Evolutionary conservation across 2,113 vertebrate species (phyloP).

Genomic region (Trematocara zebra): DNA sequence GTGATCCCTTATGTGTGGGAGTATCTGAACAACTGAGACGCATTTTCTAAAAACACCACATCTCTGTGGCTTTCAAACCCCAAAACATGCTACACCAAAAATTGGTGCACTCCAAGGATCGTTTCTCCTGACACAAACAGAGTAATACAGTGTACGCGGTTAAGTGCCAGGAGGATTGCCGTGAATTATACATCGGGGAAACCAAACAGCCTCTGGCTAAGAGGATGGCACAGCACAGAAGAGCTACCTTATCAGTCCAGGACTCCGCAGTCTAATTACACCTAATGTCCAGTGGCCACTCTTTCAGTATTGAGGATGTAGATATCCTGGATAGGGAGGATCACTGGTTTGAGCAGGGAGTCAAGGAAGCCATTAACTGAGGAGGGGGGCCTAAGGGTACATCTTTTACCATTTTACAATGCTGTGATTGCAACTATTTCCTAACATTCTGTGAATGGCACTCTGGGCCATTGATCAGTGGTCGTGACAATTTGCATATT

Average conservation of each 20-base stretch:
- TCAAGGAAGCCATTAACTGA: not conserved
- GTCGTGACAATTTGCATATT: not conserved
- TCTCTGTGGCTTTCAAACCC: not conserved
- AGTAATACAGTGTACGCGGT: not conserved
- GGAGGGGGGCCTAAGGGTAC: not conserved
- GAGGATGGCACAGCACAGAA: not conserved
- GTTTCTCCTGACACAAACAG: fast-evolving
- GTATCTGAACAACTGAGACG: not conserved
- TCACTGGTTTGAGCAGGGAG: not conserved
- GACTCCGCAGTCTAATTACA: not conserved
- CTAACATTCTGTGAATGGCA: not conserved
- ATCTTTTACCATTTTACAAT: not conserved
- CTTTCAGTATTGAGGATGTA: not conserved
- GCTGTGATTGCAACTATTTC: not conserved
- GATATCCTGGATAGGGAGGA: not conserved
- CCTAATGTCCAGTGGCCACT: not conserved
- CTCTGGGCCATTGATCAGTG: not conserved
- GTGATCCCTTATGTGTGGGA: not conserved
- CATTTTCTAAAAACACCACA: not conserved
- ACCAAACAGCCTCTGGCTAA: not conserved
- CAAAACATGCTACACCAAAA: not conserved
- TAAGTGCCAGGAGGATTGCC: not conserved
- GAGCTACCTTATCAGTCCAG: not conserved
- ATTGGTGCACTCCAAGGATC: not conserved
- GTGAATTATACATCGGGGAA: not conserved